These are phyloP conservation scores for Asteroscopus sphinx DNA, from an alignment of 2,888 invertebrate genomes.

Conservation along the genomic window DNA sequence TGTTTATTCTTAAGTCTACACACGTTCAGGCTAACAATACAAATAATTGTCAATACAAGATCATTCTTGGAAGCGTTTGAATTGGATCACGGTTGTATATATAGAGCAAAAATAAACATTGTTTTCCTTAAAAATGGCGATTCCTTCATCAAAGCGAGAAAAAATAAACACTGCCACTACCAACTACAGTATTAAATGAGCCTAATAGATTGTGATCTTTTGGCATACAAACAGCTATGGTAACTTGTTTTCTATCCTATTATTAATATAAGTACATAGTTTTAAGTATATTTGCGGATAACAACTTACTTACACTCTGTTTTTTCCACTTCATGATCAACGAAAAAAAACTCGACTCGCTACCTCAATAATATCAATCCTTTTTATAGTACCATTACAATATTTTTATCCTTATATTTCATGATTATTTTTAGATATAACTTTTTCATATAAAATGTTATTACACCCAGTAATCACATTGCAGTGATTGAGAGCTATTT, in stretches of 20 bases:
- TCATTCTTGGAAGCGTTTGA: background rate
- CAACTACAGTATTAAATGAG: slow-evolving; percentile 10
- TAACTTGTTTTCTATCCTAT: slow-evolving; percentile 38
- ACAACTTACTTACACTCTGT: slow-evolving; percentile 12
- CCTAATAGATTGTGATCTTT: slow-evolving; percentile 38
- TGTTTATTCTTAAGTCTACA: no score
- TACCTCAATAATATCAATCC: slow-evolving; percentile 29
- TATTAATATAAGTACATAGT: slow-evolving; percentile 39
- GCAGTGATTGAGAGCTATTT: slow-evolving; percentile 48
- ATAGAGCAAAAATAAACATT: slow-evolving; percentile 3
- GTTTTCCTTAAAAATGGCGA: slow-evolving; percentile 5
- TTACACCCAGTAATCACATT: slow-evolving; percentile 42
- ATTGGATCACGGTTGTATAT: background rate
- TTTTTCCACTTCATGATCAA: slow-evolving; percentile 40
- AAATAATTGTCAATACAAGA: background rate
- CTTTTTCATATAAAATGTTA: slow-evolving; percentile 58
- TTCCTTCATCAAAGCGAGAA: slow-evolving; percentile 2
- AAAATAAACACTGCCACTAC: slow-evolving; percentile 24
- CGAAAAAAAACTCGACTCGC: slow-evolving; percentile 32
- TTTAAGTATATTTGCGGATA: slow-evolving; percentile 25
- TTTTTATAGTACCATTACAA: slow-evolving; percentile 48
- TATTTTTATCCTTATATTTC: slow-evolving; percentile 44
- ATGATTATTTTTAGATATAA: slow-evolving; percentile 47
- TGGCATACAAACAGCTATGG: slow-evolving; percentile 33
- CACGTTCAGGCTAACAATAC: no score